A percentile compares a stretch with the other conserved stretches of the same genome.
Conservation (phyloP, 92 coral and sea anemone genomes). For the Epizoanthus rinbou region DNA sequence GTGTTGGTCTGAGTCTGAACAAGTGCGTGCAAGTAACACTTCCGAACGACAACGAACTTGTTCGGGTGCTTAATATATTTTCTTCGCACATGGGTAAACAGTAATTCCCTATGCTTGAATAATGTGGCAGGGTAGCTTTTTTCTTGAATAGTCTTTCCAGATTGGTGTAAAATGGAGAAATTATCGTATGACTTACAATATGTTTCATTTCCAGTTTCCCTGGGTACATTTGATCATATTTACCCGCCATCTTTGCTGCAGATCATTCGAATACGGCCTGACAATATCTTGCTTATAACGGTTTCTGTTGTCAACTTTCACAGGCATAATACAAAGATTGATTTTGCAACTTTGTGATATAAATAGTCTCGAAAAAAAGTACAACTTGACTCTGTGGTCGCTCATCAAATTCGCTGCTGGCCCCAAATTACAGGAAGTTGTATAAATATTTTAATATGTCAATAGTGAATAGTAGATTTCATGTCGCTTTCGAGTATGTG, state of each 20-base stretch:
- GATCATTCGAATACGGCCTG: background rate
- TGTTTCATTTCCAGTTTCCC: constrained; percentile 7
- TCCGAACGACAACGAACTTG: background rate
- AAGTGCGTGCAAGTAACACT: background rate
- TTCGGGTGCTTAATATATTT: constrained; percentile 5
- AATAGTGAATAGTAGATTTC: no score
- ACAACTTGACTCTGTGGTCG: no score
- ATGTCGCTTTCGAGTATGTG: no score
- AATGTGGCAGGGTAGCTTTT: background rate
- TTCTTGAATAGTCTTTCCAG: background rate
- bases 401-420: no score
- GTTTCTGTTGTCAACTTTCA: background rate
- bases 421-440: no score
- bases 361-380: no score
- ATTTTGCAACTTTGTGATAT: no score
- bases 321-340: no score
- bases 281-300: background rate
- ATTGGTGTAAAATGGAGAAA: background rate
- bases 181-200: background rate
- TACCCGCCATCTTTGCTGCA: background rate
- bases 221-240: constrained; percentile 20
- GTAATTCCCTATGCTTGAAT: background rate
- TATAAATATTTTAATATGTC: no score
- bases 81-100: constrained; percentile 5
- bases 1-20: background rate